Percentiles rank a stretch among this genome's conserved stretches.
phyloP scores from a whole-genome alignment of 2,888 invertebrate species.

The Pristionchus mayeri region DNA sequence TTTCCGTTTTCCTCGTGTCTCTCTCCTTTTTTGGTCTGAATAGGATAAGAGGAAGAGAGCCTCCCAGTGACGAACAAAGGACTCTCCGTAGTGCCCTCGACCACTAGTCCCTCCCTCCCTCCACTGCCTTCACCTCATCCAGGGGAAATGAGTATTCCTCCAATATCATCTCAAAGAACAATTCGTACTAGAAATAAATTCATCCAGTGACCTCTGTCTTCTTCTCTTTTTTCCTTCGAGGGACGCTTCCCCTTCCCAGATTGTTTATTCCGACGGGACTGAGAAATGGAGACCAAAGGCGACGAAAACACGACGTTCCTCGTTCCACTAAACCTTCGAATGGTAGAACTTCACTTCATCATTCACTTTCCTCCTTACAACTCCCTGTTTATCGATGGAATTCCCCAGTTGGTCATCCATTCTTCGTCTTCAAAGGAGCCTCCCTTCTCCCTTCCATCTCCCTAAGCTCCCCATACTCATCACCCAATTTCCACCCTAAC shows the following conservation, averaged over 20 bases:
- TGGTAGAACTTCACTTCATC: not conserved
- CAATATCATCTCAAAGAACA: not conserved
- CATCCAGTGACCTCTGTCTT: not conserved
- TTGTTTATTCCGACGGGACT: conserved; percentile 21
- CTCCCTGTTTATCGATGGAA: not conserved
- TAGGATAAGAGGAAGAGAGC: conserved; percentile 24
- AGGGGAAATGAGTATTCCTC: not conserved
- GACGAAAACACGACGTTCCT: conserved; percentile 2
- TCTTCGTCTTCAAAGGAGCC: not conserved
- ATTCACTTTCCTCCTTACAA: not conserved
- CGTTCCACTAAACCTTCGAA: not conserved
- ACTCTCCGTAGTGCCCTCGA: conserved; percentile 6
- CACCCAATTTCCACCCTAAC: conserved; percentile 37
- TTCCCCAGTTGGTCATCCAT: conserved; percentile 41
- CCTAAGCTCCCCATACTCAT: conserved; percentile 24
- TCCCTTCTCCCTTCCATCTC: conserved; percentile 26
- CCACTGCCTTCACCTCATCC: not conserved
- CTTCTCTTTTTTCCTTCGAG: not conserved
- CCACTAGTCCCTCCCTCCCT: not conserved
- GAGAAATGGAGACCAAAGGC: conserved; percentile 22
- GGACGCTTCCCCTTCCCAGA: not conserved
- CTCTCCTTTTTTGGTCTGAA: conserved; percentile 1
- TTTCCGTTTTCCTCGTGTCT: not conserved
- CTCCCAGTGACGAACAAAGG: conserved; percentile 7
- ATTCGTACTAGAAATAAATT: not conserved